Conservation (phyloP, 2,888 invertebrate genomes). For the Chironomus tentans region DNA sequence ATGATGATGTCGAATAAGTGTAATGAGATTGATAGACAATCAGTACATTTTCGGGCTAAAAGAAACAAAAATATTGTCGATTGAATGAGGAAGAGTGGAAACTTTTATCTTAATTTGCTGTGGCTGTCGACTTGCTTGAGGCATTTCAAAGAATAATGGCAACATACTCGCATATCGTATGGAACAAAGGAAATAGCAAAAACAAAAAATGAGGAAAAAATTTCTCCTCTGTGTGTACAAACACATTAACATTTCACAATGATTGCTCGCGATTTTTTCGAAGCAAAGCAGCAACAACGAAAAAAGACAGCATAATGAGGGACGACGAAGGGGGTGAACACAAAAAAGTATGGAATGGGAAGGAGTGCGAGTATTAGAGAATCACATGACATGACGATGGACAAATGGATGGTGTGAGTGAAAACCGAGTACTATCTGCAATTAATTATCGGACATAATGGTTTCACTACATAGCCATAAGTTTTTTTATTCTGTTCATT, state of each 20-base stretch:
- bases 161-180: not conserved
- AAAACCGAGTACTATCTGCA: constrained; percentile 15
- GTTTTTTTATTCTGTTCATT: not conserved
- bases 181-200: not conserved
- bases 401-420: not conserved
- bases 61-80: not conserved
- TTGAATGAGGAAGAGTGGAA: not conserved
- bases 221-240: constrained; percentile 5
- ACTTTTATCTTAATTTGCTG: constrained; percentile 6
- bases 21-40: constrained; percentile 2
- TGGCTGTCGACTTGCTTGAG: not conserved
- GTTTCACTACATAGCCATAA: constrained; percentile 23
- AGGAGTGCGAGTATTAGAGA: not conserved
- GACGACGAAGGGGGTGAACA: not conserved
- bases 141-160: not conserved
- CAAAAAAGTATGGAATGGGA: not conserved
- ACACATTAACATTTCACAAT: constrained; percentile 24
- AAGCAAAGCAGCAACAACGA: not conserved
- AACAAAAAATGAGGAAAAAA: not conserved
- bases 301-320: constrained; percentile 7
- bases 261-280: constrained; percentile 15
- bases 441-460: constrained; percentile 26
- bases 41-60: not conserved
- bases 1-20: constrained; percentile 4
- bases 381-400: not conserved